Evolutionary conservation across 2,797 vertebrate genomes (phyloP), one percentile per base, ranked within the genome.

Genomic region (Sylvilagus floridanus): DNA sequence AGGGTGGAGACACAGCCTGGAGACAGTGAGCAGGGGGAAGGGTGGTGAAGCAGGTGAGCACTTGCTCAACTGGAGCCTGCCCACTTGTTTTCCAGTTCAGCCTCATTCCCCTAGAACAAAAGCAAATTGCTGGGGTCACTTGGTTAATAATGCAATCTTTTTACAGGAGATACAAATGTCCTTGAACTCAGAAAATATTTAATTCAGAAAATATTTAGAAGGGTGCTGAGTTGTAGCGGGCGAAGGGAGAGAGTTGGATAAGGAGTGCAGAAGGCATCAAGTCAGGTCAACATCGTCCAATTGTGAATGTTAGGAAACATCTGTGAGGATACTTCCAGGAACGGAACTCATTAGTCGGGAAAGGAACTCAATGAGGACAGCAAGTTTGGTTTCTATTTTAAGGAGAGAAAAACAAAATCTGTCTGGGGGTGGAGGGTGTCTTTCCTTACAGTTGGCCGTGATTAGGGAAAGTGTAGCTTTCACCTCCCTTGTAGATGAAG

Each of bases 401-500:
- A 84, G 30, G 57, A 65, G 10, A 0, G 54, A 32, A 72, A 89
- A 47, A 28, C 4, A n/a, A 7, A 13, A 22, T 28, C 2, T 63
- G 52, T 85, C 14, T 68, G 71, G 9, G 47, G 10, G 0, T 22
- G 7, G 47, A 8, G 0, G 22, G 22, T 60, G 14, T 79, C 81
- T 96, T 90, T 83, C 28, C 78, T 89, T 81, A 24, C 26, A 79
- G 79, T 88, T 88, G 52, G 71, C 16, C 26, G 16, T 68, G 81
- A 75, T 90, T 87, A 95, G 60, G 73, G 12, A 37, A 89, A 93
- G 62, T 37, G 57, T 79, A 89, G 47, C 89, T 72, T 52, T 10
- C 9, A 87, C 88, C 92, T 78, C 87, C 91, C 92, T 96, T 88
- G 75, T 92, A 96, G 95, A 83, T 95, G 62, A 91, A 62, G 42